A percentile compares a stretch with the other conserved stretches of the same genome.
Evolutionary conservation across 1,140 invertebrate genomes (phyloP).

Genomic region (Drosophila rhopaloa): DNA sequence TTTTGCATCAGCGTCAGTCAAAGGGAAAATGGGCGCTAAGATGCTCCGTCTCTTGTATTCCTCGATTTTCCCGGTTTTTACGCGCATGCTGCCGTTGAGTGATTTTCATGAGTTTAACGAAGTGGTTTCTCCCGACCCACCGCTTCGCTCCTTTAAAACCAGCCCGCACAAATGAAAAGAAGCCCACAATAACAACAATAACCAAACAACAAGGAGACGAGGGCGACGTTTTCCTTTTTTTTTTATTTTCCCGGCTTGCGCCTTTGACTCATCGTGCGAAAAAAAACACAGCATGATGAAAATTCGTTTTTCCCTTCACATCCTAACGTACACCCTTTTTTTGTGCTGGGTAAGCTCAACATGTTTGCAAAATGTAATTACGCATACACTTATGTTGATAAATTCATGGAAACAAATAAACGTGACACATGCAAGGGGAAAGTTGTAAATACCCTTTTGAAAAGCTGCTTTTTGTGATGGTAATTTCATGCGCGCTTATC

Average conservation of each 20-base stretch:
- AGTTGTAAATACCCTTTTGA: slow-evolving; percentile 10
- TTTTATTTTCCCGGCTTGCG: slow-evolving; percentile 18
- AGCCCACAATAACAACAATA: slow-evolving; percentile 63
- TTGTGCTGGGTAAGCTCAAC: slow-evolving; percentile 33
- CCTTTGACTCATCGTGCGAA: slow-evolving; percentile 46
- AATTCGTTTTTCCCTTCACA: slow-evolving; percentile 14
- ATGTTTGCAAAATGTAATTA: slow-evolving; percentile 45
- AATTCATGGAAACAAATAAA: slow-evolving; percentile 16
- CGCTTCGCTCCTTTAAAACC: slow-evolving; percentile 10
- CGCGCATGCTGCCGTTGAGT: slow-evolving; percentile 71
- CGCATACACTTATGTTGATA: slow-evolving; percentile 37
- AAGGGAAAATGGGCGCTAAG: slow-evolving; percentile 58
- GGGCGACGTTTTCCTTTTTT: slow-evolving; percentile 1
- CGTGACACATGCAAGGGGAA: neutral
- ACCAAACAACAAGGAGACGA: slow-evolving; percentile 42
- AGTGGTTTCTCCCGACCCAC: slow-evolving; percentile 48
- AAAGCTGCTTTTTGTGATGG: neutral
- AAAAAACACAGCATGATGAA: slow-evolving; percentile 35
- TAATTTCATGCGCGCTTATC: no score
- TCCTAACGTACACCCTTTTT: slow-evolving; percentile 6
- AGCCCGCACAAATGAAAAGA: slow-evolving; percentile 35
- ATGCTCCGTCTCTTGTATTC: neutral
- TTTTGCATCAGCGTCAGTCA: slow-evolving; percentile 64
- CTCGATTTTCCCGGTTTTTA: slow-evolving; percentile 24
- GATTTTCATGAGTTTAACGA: slow-evolving; percentile 81